phyloP scores from a whole-genome alignment of 2,113 vertebrate species.

The Zapus hudsonius region DNA sequence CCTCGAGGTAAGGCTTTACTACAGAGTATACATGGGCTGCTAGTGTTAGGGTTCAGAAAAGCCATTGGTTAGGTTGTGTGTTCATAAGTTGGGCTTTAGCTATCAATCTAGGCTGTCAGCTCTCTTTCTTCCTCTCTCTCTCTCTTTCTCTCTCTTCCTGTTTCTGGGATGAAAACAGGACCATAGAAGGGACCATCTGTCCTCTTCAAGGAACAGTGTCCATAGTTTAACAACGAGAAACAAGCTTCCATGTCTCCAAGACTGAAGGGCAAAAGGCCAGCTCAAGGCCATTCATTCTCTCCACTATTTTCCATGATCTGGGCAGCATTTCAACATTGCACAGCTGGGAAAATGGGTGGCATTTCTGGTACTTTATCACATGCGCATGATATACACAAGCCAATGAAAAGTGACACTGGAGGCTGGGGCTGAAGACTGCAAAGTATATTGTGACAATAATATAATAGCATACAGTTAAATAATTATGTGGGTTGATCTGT shows the following conservation, averaged over 20 bases:
- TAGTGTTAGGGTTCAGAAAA: no score
- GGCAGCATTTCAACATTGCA: background rate
- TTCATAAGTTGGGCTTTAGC: no score
- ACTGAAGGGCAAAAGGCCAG: conserved; percentile 36
- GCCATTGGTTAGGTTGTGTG: no score
- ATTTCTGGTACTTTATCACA: background rate
- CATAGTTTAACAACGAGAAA: conserved; percentile 35
- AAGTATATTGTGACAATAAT: background rate
- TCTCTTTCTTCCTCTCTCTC: no score
- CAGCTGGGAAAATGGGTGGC: background rate
- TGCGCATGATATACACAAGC: background rate
- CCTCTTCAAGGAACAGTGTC: no score
- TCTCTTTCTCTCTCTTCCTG: no score
- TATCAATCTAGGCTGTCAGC: no score
- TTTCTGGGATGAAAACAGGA: no score
- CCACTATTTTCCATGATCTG: background rate
- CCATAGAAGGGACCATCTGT: no score
- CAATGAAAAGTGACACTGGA: conserved; percentile 24
- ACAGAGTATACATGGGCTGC: no score
- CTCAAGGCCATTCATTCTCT: background rate
- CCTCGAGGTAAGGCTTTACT: no score
- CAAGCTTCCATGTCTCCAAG: conserved; percentile 61
- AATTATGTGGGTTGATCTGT: background rate
- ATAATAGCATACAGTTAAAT: background rate
- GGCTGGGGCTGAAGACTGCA: background rate